Conservation (phyloP, 2,113 vertebrate genomes). For the Butorides virescens region DNA sequence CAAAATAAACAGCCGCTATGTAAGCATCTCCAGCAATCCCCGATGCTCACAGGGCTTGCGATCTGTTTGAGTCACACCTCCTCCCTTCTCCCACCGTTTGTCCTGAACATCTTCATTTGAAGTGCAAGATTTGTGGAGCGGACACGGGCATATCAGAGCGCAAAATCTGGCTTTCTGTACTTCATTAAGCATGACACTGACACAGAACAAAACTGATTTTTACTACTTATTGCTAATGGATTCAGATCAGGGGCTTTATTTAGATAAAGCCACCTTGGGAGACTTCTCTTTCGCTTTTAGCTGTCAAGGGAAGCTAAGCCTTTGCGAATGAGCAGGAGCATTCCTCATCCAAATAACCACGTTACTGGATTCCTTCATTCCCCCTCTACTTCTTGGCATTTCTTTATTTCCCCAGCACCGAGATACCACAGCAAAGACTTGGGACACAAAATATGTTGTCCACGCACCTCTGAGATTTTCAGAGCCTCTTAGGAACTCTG, state of each 20-base stretch:
- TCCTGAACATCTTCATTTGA: neutral
- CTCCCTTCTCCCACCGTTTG: neutral
- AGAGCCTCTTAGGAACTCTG: neutral
- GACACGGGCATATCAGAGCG: accelerated
- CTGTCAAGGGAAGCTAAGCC: neutral
- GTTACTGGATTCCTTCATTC: neutral
- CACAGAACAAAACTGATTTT: neutral
- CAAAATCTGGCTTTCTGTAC: neutral
- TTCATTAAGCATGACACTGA: neutral
- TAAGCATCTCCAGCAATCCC: neutral
- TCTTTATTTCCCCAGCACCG: neutral
- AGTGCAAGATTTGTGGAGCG: accelerated
- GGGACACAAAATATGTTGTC: neutral
- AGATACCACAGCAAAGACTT: neutral
- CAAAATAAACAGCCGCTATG: accelerated
- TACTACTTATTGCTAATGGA: neutral
- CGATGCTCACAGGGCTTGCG: accelerated
- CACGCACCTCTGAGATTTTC: neutral
- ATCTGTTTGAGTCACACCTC: neutral
- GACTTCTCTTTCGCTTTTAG: neutral
- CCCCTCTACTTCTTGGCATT: neutral
- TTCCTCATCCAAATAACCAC: neutral
- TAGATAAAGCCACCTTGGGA: neutral
- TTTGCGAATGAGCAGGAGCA: accelerated
- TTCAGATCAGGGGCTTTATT: neutral